Evolutionary conservation across 1,140 invertebrate genomes (phyloP), one percentile per base, ranked within the genome.

Genomic region (Eurosta solidaginis): DNA sequence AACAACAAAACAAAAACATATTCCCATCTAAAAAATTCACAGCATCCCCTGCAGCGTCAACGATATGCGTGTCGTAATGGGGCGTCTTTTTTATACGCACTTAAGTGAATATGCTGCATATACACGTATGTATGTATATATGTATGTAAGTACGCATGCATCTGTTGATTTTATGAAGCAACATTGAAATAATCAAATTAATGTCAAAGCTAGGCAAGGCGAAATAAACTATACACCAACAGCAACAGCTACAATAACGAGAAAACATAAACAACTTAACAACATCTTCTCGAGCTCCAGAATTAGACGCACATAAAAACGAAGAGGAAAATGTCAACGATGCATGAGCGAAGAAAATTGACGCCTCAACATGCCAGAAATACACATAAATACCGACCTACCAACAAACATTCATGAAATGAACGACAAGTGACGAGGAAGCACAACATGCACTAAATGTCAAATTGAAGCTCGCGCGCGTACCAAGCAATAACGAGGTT

Each of bases 171-270:
- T 59, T 59, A 59, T 59, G 29, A 59, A 36, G 14, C 54, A 59
- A 59, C 54, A n/a, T 59, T 59, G 27, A 59, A 36, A 59, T 59
- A 59, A 59, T 59, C 27, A 59, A 59, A 59, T 59, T 59, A 59
- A 59, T 59, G 54, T 33, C 54, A 59, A 9, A 7, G 6, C 5
- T 7, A 29, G 6, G 20, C 20, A 4, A 59, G 54, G 25, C 54
- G 17, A 2, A n/a, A 59, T 59, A 59, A 59, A 59, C 0, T 33
- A 59, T 59, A 29, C 27, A 27, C 14, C 54, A 5, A 3, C 25
- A 59, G 2, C 54, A 36, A n/a, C 54, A 54, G 27, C 50, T 25
- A 54, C 50, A 54, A 33, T 17, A 36, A 59, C 1, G 33, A 36
- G 50, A 12, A 59, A 59, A 59, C 29, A 59, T n/a, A 59, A 29